Conservation (phyloP, 2,797 vertebrate species). For the Cryptoblepharus egeriae region DNA sequence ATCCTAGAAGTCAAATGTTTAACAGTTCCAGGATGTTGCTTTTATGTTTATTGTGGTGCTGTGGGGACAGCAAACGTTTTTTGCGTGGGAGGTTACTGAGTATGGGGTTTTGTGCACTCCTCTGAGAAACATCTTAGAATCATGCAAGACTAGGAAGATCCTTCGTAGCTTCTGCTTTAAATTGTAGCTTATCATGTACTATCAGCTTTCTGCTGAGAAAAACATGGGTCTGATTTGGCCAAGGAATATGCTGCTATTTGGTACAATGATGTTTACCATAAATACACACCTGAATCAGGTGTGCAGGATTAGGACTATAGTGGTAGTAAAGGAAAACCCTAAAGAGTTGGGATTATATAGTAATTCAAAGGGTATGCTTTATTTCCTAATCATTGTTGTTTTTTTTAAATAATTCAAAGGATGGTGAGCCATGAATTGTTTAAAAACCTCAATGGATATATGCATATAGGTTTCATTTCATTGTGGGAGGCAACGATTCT, state of each 20-base stretch:
- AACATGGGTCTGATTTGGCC: slow-evolving; percentile 67
- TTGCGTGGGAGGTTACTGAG: neutral
- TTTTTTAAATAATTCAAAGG: slow-evolving; percentile 71
- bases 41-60: neutral
- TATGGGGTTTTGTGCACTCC: no score
- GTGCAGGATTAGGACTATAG: slow-evolving; percentile 75
- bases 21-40: neutral
- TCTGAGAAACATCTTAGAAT: neutral
- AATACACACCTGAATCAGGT: no score
- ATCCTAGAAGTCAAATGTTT: neutral
- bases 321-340: slow-evolving; percentile 65
- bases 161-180: fast-evolving
- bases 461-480: slow-evolving; percentile 24
- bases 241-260: slow-evolving; percentile 49
- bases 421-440: slow-evolving; percentile 61
- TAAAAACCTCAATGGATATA: slow-evolving; percentile 59
- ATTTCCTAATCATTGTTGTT: slow-evolving; percentile 76
- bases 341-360: slow-evolving; percentile 65
- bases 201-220: slow-evolving; percentile 31
- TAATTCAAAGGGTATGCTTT: slow-evolving; percentile 72
- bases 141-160: fast-evolving
- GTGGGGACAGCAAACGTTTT: neutral
- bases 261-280: slow-evolving; percentile 58
- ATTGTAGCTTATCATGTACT: neutral
- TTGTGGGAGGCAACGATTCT: slow-evolving; percentile 47